Conservation (phyloP, 2,113 vertebrate genomes). For the Sigmodon hispidus region DNA sequence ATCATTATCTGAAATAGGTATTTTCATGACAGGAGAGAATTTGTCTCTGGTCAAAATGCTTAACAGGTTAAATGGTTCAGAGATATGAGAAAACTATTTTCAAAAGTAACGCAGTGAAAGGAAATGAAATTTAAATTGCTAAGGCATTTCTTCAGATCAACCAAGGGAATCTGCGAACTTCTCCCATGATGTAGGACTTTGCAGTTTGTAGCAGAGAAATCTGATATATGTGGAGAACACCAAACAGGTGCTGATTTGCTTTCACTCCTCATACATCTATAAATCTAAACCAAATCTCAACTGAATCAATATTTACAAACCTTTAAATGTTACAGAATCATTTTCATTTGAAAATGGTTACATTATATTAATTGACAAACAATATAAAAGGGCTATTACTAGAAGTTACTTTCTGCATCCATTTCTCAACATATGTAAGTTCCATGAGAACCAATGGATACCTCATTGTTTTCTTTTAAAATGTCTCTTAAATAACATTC, state of each 20-base stretch:
- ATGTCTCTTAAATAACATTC: background rate
- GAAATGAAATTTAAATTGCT: background rate
- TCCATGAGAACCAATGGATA: background rate
- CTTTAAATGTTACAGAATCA: background rate
- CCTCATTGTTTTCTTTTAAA: background rate
- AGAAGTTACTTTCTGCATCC: background rate
- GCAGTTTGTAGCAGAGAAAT: background rate
- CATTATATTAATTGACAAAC: background rate
- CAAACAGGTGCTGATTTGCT: background rate
- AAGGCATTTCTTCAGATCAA: background rate
- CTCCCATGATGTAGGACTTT: background rate
- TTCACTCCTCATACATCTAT: background rate
- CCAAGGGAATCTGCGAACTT: background rate
- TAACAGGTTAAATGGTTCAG: background rate
- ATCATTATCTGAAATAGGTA: background rate
- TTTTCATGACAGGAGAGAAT: background rate
- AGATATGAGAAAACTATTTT: background rate
- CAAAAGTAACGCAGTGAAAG: background rate
- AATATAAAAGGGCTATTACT: background rate
- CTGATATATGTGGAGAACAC: background rate
- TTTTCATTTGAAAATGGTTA: constrained; percentile 11
- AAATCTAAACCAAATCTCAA: background rate
- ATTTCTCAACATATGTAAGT: background rate
- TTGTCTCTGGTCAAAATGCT: background rate
- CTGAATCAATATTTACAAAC: background rate